Base-by-base conservation (phyloP, 2,797 vertebrate genomes). In the Prunella strophiata region DNA sequence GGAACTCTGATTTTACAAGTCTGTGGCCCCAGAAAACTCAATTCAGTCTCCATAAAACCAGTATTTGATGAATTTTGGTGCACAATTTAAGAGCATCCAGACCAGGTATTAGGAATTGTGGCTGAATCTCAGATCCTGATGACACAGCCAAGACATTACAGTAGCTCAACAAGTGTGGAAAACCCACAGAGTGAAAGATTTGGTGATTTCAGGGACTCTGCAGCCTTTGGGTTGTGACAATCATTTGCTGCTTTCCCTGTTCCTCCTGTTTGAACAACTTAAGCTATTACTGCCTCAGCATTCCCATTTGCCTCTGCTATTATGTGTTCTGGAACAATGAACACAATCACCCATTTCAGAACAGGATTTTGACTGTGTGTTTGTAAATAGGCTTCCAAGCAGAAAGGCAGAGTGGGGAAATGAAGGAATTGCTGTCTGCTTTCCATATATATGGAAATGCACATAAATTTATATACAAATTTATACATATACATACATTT, bases 321-420 rank as follows among this genome's bases (percentile, higher is more conserved):
- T 68, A 73, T 78, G 23, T 86, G 87, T 95, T 97, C 92, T 96
- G 95, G 94, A 96, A 96, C 91, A 88, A 81, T 93, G 92, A 95
- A 70, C 82, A 81, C 89, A 80, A 59, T 84, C 91, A 74, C 51
- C 55, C 20, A 67, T 68, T 92, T 92, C 82, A 91, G 91, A 81
- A 23, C 5, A 88, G 43, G 52, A 78, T 79, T 93, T 95, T 75
- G 48, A 50, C 55, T 78, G 65, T 34, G 30, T 80, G 50, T 83
- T 92, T 93, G 66, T 78, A 95, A 96, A 92, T 66, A 82, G 51
- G 66, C 55, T 92, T 61, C 74, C 59, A 71, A 45, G 84, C 52
- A 93, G 79, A 90, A 94, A 86, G 45, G 5, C 5, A 45, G 27
- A 47, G 47, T 11, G 50, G 20, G 20, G 9, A 72, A 65, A 87